These are phyloP conservation scores for Mirounga angustirostris DNA, from an alignment of 2,113 vertebrate genomes.

Conservation along the genomic window DNA sequence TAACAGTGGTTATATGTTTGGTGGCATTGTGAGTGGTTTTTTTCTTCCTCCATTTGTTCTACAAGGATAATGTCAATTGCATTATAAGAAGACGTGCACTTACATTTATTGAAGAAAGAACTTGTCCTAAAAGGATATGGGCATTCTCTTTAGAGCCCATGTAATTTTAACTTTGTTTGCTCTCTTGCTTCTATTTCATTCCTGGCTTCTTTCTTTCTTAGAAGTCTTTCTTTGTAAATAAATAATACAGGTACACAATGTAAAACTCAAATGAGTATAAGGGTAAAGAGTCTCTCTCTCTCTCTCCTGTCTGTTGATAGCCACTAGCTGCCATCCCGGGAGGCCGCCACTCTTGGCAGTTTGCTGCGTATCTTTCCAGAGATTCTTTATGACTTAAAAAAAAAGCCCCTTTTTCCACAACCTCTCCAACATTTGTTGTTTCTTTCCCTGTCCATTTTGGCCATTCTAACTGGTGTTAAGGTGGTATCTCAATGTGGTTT, in stretches of 20 bases:
- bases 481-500: too few species aligned
- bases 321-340: background rate
- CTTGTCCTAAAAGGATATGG: background rate
- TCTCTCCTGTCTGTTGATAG: background rate
- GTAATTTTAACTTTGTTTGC: constrained; percentile 36
- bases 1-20: background rate
- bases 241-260: background rate
- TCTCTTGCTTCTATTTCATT: background rate
- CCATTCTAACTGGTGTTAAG: too few species aligned
- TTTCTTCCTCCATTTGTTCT: background rate
- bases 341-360: background rate
- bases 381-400: background rate
- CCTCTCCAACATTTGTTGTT: too few species aligned
- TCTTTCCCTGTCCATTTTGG: too few species aligned
- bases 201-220: background rate
- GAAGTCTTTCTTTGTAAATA: background rate
- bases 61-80: background rate
- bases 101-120: background rate
- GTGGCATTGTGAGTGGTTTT: background rate
- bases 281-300: background rate
- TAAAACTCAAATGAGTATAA: background rate
- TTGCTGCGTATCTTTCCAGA: background rate
- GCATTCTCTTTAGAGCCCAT: background rate
- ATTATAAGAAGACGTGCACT: background rate
- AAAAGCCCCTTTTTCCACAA: background rate